Evolutionary conservation across 1,140 invertebrate genomes (phyloP).

Genomic region (Drosophila baimaii): DNA sequence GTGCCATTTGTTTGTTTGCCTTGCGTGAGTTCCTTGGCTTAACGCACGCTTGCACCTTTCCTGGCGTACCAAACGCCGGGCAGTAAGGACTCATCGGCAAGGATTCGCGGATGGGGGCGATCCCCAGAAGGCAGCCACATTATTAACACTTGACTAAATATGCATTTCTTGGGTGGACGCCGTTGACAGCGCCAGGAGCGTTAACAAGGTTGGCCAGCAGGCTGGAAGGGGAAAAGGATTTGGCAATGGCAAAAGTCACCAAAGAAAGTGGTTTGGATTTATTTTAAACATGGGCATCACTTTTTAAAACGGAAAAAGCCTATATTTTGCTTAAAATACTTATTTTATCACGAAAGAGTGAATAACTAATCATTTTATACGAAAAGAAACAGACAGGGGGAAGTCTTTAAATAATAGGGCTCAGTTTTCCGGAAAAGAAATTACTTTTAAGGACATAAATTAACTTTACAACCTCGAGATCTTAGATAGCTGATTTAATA

Average conservation of each 20-base stretch:
- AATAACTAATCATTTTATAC: too few species aligned
- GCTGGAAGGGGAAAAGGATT: slow-evolving; percentile 21
- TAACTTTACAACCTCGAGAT: too few species aligned
- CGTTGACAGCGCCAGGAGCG: slow-evolving; percentile 67
- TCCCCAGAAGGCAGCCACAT: slow-evolving; percentile 68
- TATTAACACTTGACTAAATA: slow-evolving; percentile 84
- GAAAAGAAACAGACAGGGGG: background rate
- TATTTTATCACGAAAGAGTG: background rate
- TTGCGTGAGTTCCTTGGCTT: slow-evolving; percentile 56
- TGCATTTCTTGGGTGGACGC: slow-evolving; percentile 80
- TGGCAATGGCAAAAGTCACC: slow-evolving; percentile 11
- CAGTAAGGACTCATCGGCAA: slow-evolving; percentile 38
- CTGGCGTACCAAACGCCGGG: slow-evolving; percentile 14
- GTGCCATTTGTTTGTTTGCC: slow-evolving; percentile 57
- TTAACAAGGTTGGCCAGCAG: slow-evolving; percentile 65
- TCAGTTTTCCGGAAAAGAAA: background rate
- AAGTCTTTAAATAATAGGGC: background rate
- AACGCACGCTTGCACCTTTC: slow-evolving; percentile 78
- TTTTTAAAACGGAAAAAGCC: background rate
- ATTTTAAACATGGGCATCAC: background rate
- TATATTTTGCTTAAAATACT: background rate
- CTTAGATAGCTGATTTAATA: too few species aligned
- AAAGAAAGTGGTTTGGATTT: background rate
- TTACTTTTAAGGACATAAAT: background rate
- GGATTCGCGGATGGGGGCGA: slow-evolving; percentile 27